Base-by-base conservation (phyloP, 2,888 invertebrate species). In the Lobophora halterata region DNA sequence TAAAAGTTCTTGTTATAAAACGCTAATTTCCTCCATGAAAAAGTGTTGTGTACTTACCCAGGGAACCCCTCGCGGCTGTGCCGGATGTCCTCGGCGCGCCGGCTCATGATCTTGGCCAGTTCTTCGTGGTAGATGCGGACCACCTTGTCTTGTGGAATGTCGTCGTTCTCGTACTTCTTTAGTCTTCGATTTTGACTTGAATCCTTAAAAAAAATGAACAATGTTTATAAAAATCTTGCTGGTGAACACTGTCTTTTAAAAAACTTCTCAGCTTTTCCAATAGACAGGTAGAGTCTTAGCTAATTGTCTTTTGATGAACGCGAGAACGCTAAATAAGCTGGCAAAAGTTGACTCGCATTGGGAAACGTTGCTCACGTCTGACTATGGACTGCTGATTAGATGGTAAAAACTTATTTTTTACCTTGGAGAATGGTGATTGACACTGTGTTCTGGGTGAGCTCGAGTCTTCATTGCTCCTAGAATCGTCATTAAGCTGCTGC, bases 91-190 rank as follows among this genome's bases (percentile, higher is more conserved):
- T 93, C 93, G 34, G 91, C 90, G 50, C 93, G 81, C 61, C 93
- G 86, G 27, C 93, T 95, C 92, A 97, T 97, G 35, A 99, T 90
- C 73, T 98, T 98, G 40, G 96, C 94, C 48, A 98, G 88, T 73
- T 98, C 97, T 71, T 97, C 97, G 66, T 98, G 97, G 73, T 98
- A 98, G 65, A 98, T 96, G 65, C 97, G 91, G 21, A 95, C 93
- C 62, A 98, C 96, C 80, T 97, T 97, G 71, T 99, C 98, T 72
- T 98, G 97, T 19, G 98, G 95, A 82, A 98, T 95, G 87, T 97
- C 97, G 78, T 95, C 96, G 80, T 96, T 95, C 78, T 95, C 95
- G 82, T 95, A 96, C 64, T 96, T 95, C 70, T 95, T 93, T 69
- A 95, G 86, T 72, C 93, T 90, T 73, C 93, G 89, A 62, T 91